phyloP scores from a whole-genome alignment of 2,797 vertebrate species.

The Eospalax fontanierii region DNA sequence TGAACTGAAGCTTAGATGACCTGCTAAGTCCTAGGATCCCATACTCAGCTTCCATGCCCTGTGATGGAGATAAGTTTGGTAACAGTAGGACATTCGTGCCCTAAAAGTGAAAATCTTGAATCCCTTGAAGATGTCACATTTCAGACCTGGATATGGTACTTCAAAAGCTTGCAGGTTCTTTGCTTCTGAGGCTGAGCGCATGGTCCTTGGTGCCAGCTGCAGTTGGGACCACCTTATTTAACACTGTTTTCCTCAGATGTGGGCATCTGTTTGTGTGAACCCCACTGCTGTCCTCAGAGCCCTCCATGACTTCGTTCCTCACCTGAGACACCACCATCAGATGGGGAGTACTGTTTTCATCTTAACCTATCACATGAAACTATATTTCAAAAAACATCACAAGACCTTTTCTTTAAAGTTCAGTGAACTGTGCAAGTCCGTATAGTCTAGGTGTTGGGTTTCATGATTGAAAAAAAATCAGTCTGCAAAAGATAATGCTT shows the following conservation, averaged over 20 bases:
- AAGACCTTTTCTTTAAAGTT: constrained; percentile 64
- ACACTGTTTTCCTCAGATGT: neutral
- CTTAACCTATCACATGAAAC: constrained; percentile 17
- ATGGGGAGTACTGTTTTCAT: constrained; percentile 50
- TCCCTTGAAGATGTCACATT: neutral
- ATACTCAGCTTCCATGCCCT: neutral
- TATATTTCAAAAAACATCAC: constrained; percentile 38
- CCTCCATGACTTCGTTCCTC: neutral
- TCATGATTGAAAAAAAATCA: constrained; percentile 73
- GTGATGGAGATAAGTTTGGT: neutral
- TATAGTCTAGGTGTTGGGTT: constrained; percentile 37
- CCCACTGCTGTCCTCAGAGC: neutral
- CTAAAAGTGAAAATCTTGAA: neutral
- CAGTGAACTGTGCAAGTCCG: constrained; percentile 51
- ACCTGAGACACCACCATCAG: neutral
- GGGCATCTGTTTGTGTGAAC: neutral
- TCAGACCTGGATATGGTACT: neutral
- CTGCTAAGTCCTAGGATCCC: neutral
- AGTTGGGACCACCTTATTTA: neutral
- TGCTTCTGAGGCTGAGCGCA: neutral
- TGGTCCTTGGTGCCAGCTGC: neutral
- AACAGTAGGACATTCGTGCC: neutral
- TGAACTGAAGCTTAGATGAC: constrained; percentile 43
- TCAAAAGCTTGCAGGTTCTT: neutral
- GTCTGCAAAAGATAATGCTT: constrained; percentile 72